phyloP scores from a whole-genome alignment of 2,797 vertebrate species.

The Phrynocephalus forsythii region DNA sequence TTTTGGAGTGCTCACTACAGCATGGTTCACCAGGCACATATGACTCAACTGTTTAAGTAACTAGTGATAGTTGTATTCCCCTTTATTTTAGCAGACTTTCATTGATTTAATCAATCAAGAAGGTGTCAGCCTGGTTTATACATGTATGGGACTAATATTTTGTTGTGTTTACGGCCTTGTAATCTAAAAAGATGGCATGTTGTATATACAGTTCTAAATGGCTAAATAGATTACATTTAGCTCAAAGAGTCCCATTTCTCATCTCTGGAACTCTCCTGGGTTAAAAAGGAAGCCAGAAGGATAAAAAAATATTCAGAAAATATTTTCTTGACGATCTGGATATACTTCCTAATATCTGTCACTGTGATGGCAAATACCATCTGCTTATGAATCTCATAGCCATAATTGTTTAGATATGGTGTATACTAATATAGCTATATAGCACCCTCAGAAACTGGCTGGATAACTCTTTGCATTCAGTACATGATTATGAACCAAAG shows the following conservation, averaged over 20 bases:
- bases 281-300: not conserved
- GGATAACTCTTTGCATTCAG: too few species aligned
- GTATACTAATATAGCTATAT: not conserved
- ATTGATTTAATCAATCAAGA: not conserved
- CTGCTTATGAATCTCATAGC: not conserved
- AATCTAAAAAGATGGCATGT: not conserved
- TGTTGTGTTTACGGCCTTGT: not conserved
- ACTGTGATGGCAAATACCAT: not conserved
- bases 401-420: not conserved
- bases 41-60: not conserved
- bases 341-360: not conserved
- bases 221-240: not conserved
- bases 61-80: not conserved
- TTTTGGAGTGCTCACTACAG: not conserved
- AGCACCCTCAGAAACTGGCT: too few species aligned
- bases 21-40: not conserved
- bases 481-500: too few species aligned
- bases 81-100: not conserved
- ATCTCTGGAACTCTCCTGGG: not conserved
- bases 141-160: not conserved
- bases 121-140: not conserved
- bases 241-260: not conserved
- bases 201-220: too few species aligned
- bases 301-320: not conserved
- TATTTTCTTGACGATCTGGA: not conserved